These are phyloP conservation scores for Syncerus caffer DNA, from an alignment of 2,797 vertebrate genomes.

Conservation along the genomic window DNA sequence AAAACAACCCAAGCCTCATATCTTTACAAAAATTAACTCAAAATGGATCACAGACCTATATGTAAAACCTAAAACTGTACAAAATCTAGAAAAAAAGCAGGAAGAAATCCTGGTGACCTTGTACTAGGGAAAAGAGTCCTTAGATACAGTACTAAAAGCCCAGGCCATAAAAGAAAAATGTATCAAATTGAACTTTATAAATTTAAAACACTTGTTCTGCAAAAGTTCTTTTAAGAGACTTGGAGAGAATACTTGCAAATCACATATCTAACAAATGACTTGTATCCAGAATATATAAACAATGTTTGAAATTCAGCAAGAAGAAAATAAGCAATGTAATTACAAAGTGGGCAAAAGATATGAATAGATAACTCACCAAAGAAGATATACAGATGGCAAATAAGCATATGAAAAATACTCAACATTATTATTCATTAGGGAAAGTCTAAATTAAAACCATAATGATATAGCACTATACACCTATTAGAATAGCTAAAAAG, in stretches of 20 bases:
- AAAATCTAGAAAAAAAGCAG: background rate
- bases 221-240: background rate
- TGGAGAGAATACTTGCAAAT: conserved; percentile 11
- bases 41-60: background rate
- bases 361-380: background rate
- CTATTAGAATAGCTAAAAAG: background rate
- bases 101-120: background rate
- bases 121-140: background rate
- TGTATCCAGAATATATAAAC: background rate
- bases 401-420: background rate
- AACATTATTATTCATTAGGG: background rate
- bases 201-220: background rate
- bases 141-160: background rate
- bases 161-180: background rate
- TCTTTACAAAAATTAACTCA: background rate
- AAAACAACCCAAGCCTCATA: background rate
- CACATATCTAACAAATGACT: background rate
- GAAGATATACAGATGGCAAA: background rate
- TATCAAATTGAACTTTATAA: background rate
- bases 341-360: background rate
- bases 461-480: background rate
- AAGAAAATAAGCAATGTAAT: conserved; percentile 23
- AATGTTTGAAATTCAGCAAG: background rate
- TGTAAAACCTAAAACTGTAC: background rate
- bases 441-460: conserved; percentile 33